phyloP scores from a whole-genome alignment of 2,113 vertebrate genomes.

The Microcebus ravelobensis region DNA sequence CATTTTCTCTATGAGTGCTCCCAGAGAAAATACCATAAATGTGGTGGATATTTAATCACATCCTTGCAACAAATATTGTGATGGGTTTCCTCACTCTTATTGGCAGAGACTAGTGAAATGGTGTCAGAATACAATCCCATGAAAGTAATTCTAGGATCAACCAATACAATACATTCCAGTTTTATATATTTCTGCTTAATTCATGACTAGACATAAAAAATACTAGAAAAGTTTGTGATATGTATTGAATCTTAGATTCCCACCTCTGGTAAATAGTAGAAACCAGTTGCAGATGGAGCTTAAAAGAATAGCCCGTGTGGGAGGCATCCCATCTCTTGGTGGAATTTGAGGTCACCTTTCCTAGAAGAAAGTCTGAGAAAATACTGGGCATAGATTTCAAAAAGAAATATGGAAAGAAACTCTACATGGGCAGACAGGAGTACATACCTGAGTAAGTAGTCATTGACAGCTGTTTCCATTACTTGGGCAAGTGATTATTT shows the following conservation, averaged over 20 bases:
- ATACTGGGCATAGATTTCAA: not conserved
- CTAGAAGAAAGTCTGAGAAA: not conserved
- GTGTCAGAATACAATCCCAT: not conserved
- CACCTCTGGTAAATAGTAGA: not conserved
- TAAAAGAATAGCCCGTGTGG: not conserved
- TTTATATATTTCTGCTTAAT: not conserved
- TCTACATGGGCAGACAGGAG: not conserved
- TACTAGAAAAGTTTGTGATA: not conserved
- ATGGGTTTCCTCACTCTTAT: not conserved
- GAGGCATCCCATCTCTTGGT: not conserved
- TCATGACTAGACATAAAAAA: not conserved
- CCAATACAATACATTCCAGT: not conserved
- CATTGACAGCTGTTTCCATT: not conserved
- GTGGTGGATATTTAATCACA: slow-evolving; percentile 5
- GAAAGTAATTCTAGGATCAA: not conserved
- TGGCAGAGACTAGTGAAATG: not conserved
- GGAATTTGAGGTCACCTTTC: not conserved
- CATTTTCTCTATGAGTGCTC: not conserved
- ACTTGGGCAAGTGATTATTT: not conserved
- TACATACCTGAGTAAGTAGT: not conserved
- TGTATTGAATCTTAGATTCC: not conserved
- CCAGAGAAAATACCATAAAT: not conserved
- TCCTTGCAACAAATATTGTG: not conserved
- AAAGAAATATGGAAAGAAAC: not conserved
- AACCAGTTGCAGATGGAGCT: not conserved